Percentiles rank a stretch among this genome's conserved stretches.
Evolutionary conservation across 2,113 vertebrate genomes (phyloP).

Genomic region (Sebastes fasciatus): DNA sequence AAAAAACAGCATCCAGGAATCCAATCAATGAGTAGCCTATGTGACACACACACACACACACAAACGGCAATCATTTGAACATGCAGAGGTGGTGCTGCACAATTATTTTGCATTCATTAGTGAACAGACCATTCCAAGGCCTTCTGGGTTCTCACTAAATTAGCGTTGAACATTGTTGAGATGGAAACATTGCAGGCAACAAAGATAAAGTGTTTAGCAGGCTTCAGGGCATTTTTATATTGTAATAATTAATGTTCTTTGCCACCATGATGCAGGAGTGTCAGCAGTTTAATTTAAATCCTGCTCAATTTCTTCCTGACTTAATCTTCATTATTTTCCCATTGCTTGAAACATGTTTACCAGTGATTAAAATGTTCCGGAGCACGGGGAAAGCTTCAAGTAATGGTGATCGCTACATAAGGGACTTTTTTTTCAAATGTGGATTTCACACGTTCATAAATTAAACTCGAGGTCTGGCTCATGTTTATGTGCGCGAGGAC

Average conservation of each 20-base stretch:
- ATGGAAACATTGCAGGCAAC: slow-evolving; percentile 66
- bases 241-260: slow-evolving; percentile 79
- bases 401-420: slow-evolving; percentile 32
- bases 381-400: slow-evolving; percentile 34
- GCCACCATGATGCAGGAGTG: slow-evolving; percentile 71
- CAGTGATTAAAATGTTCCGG: slow-evolving; percentile 79
- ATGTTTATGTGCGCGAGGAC: slow-evolving; percentile 43
- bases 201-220: slow-evolving; percentile 77
- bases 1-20: slow-evolving; percentile 8
- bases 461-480: slow-evolving; percentile 50
- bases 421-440: slow-evolving; percentile 52
- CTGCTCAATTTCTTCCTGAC: slow-evolving; percentile 73
- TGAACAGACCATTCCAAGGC: slow-evolving; percentile 37
- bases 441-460: slow-evolving; percentile 56
- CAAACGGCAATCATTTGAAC: slow-evolving; percentile 29
- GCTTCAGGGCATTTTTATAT: slow-evolving; percentile 77
- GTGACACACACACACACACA: slow-evolving; percentile 1
- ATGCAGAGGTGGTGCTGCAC: slow-evolving; percentile 25
- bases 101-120: slow-evolving; percentile 66
- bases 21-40: slow-evolving; percentile 16
- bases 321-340: slow-evolving; percentile 83
- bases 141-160: slow-evolving; percentile 62
- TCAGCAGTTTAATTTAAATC: slow-evolving; percentile 81
- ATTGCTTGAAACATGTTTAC: slow-evolving; percentile 79
- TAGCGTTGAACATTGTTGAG: slow-evolving; percentile 55